A percentile compares a stretch with the other conserved stretches of the same genome.
Conservation (phyloP, 1,140 invertebrate species). For the Saccostrea echinata region DNA sequence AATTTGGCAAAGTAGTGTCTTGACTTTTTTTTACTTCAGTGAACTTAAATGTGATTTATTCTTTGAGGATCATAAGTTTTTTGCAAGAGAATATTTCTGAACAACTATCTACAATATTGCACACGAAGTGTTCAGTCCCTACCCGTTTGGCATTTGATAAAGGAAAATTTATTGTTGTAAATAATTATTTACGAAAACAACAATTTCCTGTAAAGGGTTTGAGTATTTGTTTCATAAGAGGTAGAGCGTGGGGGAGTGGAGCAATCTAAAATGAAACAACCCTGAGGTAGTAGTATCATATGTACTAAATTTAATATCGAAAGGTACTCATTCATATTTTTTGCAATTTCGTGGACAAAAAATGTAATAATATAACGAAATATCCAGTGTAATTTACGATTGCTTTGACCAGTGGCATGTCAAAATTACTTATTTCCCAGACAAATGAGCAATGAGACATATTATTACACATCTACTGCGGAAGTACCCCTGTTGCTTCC, state of each 20-base stretch:
- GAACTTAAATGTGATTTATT: too few relatives aligned
- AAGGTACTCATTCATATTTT: not conserved
- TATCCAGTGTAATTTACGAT: not conserved
- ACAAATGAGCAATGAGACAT: not conserved
- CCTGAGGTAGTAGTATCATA: not conserved
- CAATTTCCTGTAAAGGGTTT: not conserved
- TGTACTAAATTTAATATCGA: conserved; percentile 4
- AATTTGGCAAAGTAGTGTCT: too few relatives aligned
- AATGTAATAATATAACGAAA: not conserved
- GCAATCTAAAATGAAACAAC: not conserved
- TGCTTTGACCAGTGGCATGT: not conserved
- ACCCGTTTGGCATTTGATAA: not conserved
- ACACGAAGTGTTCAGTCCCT: too few relatives aligned
- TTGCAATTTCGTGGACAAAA: conserved; percentile 3
- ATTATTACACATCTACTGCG: not conserved
- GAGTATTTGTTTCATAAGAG: not conserved
- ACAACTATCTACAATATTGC: too few relatives aligned
- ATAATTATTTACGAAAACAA: not conserved
- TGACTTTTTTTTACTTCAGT: too few relatives aligned
- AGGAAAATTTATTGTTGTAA: not conserved
- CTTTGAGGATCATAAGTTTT: too few relatives aligned
- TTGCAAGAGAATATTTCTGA: too few relatives aligned
- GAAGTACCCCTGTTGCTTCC: not conserved
- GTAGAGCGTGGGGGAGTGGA: not conserved
- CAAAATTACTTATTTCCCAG: not conserved